Evolutionary conservation across 1,140 invertebrate genomes (phyloP).

Genomic region (Drosophila burlai): DNA sequence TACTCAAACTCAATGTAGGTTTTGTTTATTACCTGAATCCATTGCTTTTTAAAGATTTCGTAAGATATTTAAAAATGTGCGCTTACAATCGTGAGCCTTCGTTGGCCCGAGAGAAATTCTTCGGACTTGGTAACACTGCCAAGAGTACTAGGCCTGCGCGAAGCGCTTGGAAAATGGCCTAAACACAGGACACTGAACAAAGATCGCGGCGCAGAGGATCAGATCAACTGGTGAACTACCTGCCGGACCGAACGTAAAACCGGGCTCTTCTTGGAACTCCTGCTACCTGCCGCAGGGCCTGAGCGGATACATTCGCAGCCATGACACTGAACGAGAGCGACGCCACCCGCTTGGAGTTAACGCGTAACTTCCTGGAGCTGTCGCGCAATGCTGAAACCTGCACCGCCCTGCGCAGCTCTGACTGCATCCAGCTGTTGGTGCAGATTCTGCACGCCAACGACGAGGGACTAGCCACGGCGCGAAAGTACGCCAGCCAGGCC

Average conservation of each 20-base stretch:
- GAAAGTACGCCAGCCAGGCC: constrained; percentile 91
- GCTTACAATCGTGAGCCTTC: not conserved
- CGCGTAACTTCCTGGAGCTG: constrained; percentile 94
- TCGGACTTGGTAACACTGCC: constrained; percentile 9
- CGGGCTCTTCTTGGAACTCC: constrained; percentile 18
- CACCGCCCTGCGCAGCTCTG: constrained; percentile 95
- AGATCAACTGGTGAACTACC: constrained; percentile 26
- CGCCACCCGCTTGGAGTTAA: constrained; percentile 93
- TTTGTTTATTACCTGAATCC: no score
- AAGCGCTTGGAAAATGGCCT: constrained; percentile 49
- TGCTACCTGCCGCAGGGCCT: not conserved
- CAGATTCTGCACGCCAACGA: constrained; percentile 94
- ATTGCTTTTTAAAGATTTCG: not conserved
- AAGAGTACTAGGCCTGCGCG: constrained; percentile 31
- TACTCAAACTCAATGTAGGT: no score
- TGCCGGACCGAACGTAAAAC: constrained; percentile 17
- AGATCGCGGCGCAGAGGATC: constrained; percentile 23
- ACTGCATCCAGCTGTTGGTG: constrained; percentile 95
- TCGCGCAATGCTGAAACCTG: constrained; percentile 96
- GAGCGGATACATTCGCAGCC: constrained; percentile 22
- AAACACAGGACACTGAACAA: constrained; percentile 35
- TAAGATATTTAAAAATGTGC: not conserved
- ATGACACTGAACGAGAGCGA: constrained; percentile 74
- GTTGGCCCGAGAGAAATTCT: not conserved
- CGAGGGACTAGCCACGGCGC: constrained; percentile 66